These are phyloP conservation scores for Caranx ignobilis DNA, from an alignment of 2,113 vertebrate genomes.

Conservation along the genomic window DNA sequence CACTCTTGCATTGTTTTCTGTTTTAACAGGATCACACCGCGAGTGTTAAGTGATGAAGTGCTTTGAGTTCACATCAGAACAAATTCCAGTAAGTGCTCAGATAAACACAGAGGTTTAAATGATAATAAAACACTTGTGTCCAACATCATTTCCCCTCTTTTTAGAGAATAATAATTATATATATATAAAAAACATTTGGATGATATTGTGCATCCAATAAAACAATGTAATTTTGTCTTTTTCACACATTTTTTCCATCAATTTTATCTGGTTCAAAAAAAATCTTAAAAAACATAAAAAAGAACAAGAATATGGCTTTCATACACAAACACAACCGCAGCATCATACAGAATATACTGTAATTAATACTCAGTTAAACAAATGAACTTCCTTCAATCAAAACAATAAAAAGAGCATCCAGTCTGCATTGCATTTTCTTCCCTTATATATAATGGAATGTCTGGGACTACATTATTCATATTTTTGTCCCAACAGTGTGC, in stretches of 20 bases:
- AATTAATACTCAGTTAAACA: slow-evolving; percentile 72
- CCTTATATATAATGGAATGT: slow-evolving; percentile 80
- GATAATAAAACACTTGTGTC: slow-evolving; percentile 61
- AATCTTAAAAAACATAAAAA: slow-evolving; percentile 14
- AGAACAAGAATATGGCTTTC: slow-evolving; percentile 79
- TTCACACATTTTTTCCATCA: slow-evolving; percentile 27
- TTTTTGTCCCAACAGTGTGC: slow-evolving; percentile 79
- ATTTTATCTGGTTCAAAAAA: slow-evolving; percentile 42
- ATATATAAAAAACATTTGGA: slow-evolving; percentile 33
- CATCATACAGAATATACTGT: slow-evolving; percentile 70
- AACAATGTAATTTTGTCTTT: slow-evolving; percentile 46
- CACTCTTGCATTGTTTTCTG: slow-evolving; percentile 68
- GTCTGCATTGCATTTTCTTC: slow-evolving; percentile 75
- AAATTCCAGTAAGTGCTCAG: slow-evolving; percentile 78
- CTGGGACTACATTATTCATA: slow-evolving; percentile 71
- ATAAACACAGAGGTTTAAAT: slow-evolving; percentile 66
- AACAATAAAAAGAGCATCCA: slow-evolving; percentile 62
- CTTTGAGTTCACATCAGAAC: slow-evolving; percentile 74
- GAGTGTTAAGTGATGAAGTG: slow-evolving; percentile 76
- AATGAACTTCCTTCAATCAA: slow-evolving; percentile 45
- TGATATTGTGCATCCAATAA: slow-evolving; percentile 48
- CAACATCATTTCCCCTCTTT: slow-evolving; percentile 37
- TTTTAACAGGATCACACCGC: slow-evolving; percentile 72
- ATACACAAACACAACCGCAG: slow-evolving; percentile 71
- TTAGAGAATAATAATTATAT: slow-evolving; percentile 34